These are phyloP conservation scores for Propithecus coquereli DNA, from an alignment of 2,113 vertebrate species.

Conservation along the genomic window DNA sequence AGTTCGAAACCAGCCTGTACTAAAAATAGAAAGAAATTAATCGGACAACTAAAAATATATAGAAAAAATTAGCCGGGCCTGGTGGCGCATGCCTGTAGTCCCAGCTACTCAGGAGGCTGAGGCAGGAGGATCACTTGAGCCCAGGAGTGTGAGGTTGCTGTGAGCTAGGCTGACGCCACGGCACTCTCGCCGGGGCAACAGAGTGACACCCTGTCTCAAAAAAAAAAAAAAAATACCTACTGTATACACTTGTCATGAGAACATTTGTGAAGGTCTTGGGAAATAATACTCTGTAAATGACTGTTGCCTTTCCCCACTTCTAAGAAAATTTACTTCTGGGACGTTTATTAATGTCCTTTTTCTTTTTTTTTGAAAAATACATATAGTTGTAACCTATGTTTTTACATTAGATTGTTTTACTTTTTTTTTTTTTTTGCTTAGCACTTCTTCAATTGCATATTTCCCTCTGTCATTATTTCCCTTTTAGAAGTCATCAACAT, in stretches of 20 bases:
- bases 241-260: neutral
- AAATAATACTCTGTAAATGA: neutral
- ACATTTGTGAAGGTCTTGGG: neutral
- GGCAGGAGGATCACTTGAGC: too few species aligned
- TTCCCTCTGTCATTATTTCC: neutral
- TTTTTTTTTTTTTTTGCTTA: neutral
- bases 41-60: too few species aligned
- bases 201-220: too few species aligned
- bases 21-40: too few species aligned
- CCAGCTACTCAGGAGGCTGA: too few species aligned
- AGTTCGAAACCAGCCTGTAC: too few species aligned
- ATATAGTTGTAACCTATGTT: neutral
- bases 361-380: neutral
- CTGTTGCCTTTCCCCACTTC: neutral
- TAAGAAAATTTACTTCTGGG: neutral
- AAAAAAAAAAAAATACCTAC: too few species aligned
- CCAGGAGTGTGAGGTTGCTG: too few species aligned
- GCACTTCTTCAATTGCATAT: neutral
- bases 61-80: too few species aligned
- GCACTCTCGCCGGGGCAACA: too few species aligned
- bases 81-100: too few species aligned
- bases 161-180: too few species aligned
- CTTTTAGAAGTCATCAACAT: neutral
- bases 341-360: neutral
- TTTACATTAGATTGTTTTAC: neutral